Base-by-base conservation (phyloP, 2,797 vertebrate genomes). In the Syndactyla subalaris region DNA sequence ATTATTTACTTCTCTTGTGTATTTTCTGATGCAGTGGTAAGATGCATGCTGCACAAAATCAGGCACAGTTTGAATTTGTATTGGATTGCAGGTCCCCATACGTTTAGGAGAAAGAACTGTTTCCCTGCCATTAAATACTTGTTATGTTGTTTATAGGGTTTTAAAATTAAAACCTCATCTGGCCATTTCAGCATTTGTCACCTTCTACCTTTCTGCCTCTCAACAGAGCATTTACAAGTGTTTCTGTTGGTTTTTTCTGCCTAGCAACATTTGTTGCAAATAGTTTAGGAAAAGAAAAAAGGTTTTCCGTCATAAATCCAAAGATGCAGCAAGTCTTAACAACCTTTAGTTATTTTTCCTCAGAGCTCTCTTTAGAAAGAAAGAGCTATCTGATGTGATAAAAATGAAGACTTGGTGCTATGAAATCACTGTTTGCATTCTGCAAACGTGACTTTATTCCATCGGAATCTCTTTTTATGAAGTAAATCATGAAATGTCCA, bases 161-260 rank as follows among this genome's bases (percentile, higher is more conserved):
- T 95, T 95, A 95, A 95, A 95, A 92, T 94, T 70, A 93, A 96
- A 94, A 75, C 49, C 46, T 91, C 70, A 57, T 85, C 85, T 88
- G 82, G 67, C 71, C 38, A 59, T 93, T 96, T 78, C 77, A 79
- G 71, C 41, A 51, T 52, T 66, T 67, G 77, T 78, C 6, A 5
- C 49, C 34, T 88, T 85, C 85, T 80, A 79, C 74, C 74, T 70
- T 89, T 83, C 58, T 58, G 43, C 55, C 54, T 92, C 68, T 92
- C 78, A 29, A 23, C 39, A 88, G 71, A 79, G 71, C 63, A 71
- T 92, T 96, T 95, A 90, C 59, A 88, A 93, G 77, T 65, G 52
- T 76, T 93, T 88, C 63, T 93, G 82, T 68, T 39, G 62, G 39
- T n/a, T 88, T 94, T 92, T 89, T 86, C 80, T 87, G 74, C 89